Evolutionary conservation across 2,888 invertebrate genomes (phyloP), one percentile per base, ranked within the genome.

Genomic region (Myopa testacea): DNA sequence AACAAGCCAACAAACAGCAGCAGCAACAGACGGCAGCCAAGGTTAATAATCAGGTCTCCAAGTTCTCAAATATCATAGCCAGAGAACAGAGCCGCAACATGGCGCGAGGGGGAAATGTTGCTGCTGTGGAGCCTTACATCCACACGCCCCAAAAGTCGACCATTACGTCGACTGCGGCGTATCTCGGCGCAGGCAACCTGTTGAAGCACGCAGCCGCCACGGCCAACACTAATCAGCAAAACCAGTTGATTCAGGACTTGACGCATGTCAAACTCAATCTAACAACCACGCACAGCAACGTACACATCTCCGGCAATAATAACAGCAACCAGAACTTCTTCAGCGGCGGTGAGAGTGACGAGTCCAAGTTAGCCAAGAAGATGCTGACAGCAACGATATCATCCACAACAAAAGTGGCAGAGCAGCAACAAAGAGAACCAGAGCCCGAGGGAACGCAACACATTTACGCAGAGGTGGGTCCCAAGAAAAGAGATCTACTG

Each of bases 81-180:
- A 85, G 87, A 37, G 80, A 81, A 34, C 81, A 82, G 67, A 82
- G 78, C 78, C 83, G 85, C 40, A 84, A 81, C 69, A 84, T 88
- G 45, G 90, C 93, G 8, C 91, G 95, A 71, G 95, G 94, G 76
- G 95, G 94, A 76, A 95, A 96, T 89, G 93, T 96, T 79, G 96
- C 96, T 26, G 96, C 96, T 68, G 94, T 96, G 58, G 96, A 96
- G 87, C 96, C 96, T 4, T 96, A 95, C 88, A 95, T 95, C 85
- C 96, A 96, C 85, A 94, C 95, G 84, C 96, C 96, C 75, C 92
- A 93, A 70, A 89, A 90, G 81, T 86, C 88, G 81, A 91, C 92
- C 58, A 91, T 91, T 81, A 88, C 88, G 8, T 82, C 85, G 69
- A 87, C 88, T 16, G 84, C 88, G 10, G 76, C 82, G n/a, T 91